Evolutionary conservation across 1,140 invertebrate genomes (phyloP).

Genomic region (Forficula auricularia): DNA sequence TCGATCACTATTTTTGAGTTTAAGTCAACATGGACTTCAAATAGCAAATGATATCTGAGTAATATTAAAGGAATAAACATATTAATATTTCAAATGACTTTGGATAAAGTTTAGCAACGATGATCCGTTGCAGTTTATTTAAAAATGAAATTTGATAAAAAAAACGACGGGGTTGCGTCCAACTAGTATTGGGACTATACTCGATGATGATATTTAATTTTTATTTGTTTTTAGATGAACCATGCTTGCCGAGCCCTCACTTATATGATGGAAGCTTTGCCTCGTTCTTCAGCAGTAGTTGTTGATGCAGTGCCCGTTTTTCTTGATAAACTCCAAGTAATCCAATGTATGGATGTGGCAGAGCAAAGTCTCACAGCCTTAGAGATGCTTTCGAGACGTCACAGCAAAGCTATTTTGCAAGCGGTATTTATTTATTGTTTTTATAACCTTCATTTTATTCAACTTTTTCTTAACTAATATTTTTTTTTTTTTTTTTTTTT

Average conservation of each 20-base stretch:
- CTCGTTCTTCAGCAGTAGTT: constrained; percentile 86
- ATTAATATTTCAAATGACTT: too few relatives aligned
- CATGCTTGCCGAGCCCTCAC: constrained; percentile 94
- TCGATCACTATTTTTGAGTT: too few relatives aligned
- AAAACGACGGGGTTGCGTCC: too few relatives aligned
- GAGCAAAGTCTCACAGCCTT: constrained; percentile 91
- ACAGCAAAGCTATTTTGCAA: constrained; percentile 90
- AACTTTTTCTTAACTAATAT: not conserved
- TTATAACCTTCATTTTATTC: too few relatives aligned
- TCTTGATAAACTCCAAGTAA: constrained; percentile 87
- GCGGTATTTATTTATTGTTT: constrained; percentile 40
- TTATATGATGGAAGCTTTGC: constrained; percentile 98
- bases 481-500: constrained; percentile 7
- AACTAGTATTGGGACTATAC: too few relatives aligned
- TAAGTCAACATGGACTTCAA: too few relatives aligned
- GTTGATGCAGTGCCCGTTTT: constrained; percentile 93
- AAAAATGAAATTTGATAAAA: too few relatives aligned
- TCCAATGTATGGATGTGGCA: constrained; percentile 98
- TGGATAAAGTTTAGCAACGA: too few relatives aligned
- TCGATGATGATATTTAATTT: too few relatives aligned
- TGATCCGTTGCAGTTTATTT: too few relatives aligned
- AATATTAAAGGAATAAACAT: too few relatives aligned
- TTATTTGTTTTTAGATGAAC: constrained; percentile 68
- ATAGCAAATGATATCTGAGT: too few relatives aligned
- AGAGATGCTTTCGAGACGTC: constrained; percentile 88